Conservation (phyloP, 2,797 vertebrate genomes). For the Hypotaenidia philippensis region DNA sequence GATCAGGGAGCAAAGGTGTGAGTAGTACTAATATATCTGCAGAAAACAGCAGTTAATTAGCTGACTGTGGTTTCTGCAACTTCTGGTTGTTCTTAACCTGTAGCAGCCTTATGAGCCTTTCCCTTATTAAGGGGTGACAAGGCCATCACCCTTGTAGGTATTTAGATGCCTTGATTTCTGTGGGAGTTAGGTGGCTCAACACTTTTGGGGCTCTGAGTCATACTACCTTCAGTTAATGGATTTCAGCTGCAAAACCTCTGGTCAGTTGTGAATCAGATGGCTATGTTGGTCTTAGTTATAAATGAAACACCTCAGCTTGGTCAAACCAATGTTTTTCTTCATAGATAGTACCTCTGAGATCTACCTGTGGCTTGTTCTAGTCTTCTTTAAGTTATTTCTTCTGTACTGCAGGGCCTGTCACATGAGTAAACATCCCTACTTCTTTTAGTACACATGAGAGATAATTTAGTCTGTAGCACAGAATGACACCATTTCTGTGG, state of each 20-base stretch:
- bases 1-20: background rate
- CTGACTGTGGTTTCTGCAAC: background rate
- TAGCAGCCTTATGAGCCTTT: background rate
- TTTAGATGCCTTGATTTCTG: background rate
- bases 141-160: background rate
- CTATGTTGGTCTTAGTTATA: background rate
- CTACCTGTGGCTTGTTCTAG: background rate
- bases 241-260: background rate
- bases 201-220: background rate
- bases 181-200: background rate
- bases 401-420: background rate
- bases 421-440: background rate
- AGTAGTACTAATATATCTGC: background rate
- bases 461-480: background rate
- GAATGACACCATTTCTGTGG: background rate
- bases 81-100: constrained; percentile 24
- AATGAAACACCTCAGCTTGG: background rate
- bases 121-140: background rate
- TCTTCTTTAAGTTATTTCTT: background rate
- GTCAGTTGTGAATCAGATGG: background rate
- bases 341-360: background rate
- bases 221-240: background rate
- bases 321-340: background rate
- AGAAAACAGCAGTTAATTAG: constrained; percentile 36
- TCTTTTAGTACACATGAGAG: background rate